Evolutionary conservation across 1,140 invertebrate genomes (phyloP).

Genomic region (Batillaria attramentaria): DNA sequence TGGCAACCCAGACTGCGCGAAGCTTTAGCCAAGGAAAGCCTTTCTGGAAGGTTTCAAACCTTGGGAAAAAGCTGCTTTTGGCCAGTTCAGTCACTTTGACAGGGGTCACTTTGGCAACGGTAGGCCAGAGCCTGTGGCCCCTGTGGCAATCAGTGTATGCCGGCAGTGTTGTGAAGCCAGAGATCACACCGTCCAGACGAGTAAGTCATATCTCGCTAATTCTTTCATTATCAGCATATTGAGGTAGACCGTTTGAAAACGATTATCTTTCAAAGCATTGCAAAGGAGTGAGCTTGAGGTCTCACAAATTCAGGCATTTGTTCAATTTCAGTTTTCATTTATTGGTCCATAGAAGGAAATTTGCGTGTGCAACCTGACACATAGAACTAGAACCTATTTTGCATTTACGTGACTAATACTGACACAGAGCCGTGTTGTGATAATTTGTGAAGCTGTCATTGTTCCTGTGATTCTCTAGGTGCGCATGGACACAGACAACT

Average conservation of each 20-base stretch:
- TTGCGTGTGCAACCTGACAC: no score
- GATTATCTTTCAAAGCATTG: no score
- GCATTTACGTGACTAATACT: no score
- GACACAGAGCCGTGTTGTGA: no score
- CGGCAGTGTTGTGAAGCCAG: neutral
- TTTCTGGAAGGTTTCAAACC: neutral
- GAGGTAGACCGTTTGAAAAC: no score
- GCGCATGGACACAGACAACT: conserved; percentile 75
- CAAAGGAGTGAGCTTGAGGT: no score
- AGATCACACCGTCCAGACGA: neutral
- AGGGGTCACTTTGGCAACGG: conserved; percentile 20
- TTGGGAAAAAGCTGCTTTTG: conserved; percentile 9
- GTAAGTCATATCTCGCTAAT: conserved; percentile 4
- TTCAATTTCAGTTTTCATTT: no score
- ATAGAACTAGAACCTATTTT: no score
- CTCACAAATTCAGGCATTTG: no score
- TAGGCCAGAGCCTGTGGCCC: conserved; percentile 10
- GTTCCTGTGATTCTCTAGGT: conserved; percentile 72
- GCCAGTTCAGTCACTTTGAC: conserved; percentile 7
- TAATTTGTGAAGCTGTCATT: no score
- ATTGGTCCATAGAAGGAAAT: no score
- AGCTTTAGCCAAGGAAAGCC: neutral
- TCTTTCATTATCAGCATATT: no score
- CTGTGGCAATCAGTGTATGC: neutral
- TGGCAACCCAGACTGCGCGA: neutral